Percentiles rank a stretch among this genome's conserved stretches.
These are phyloP conservation scores for Tipula confusa DNA, from an alignment of 2,888 invertebrate genomes.

Conservation along the genomic window DNA sequence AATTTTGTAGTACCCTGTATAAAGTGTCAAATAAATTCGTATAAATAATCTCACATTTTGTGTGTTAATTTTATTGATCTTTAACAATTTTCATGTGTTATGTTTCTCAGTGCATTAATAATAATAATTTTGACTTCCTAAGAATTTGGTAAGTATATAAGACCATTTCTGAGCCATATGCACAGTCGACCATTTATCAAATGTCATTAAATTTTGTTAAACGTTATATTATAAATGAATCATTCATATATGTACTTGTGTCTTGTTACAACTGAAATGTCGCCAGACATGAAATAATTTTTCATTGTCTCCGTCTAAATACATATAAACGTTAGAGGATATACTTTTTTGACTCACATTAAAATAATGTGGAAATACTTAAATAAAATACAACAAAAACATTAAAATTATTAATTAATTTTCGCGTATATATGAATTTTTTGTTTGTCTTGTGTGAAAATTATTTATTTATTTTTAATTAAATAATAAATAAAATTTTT, in stretches of 20 bases:
- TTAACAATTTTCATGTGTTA: background rate
- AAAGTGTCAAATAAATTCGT: background rate
- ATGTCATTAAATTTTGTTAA: background rate
- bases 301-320: background rate
- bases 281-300: background rate
- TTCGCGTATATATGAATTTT: background rate
- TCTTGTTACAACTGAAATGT: background rate
- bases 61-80: background rate
- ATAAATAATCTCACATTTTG: background rate
- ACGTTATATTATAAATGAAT: background rate
- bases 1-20: background rate
- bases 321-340: background rate
- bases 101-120: background rate
- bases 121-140: background rate
- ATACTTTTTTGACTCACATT: background rate
- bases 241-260: too few species aligned
- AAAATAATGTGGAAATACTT: background rate
- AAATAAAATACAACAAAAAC: background rate
- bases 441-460: background rate
- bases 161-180: background rate
- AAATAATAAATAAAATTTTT: constrained; percentile 3
- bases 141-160: background rate
- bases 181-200: background rate
- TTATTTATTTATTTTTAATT: constrained; percentile 12
- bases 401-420: background rate